Evolutionary conservation across 35 echinoderm and acorn worm species (phyloP).

Genomic region (Apostichopus japonicus): DNA sequence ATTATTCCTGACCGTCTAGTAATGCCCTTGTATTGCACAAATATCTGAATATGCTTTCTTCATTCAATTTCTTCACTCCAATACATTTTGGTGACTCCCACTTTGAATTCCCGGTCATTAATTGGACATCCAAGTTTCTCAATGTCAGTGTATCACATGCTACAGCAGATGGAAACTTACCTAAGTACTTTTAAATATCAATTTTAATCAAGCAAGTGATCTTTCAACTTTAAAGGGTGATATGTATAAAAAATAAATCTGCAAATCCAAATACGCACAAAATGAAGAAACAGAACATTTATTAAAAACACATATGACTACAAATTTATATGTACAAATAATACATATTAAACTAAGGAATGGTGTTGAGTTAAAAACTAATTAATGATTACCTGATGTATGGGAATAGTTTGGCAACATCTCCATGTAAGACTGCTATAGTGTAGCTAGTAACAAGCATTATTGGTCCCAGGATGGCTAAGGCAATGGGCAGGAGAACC

Average conservation of each 20-base stretch:
- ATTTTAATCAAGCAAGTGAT: too few species aligned
- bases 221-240: background rate
- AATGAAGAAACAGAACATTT: background rate
- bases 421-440: constrained; percentile 42
- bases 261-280: background rate
- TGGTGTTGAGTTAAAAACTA: background rate
- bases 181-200: too few species aligned
- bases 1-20: too few species aligned
- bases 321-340: background rate
- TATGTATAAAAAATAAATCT: background rate
- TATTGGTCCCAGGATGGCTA: constrained; percentile 6
- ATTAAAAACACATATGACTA: background rate
- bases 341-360: too few species aligned
- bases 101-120: too few species aligned
- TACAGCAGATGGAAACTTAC: too few species aligned
- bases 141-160: too few species aligned
- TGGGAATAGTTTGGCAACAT: constrained; percentile 45
- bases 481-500: background rate
- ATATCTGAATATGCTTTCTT: too few species aligned
- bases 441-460: constrained; percentile 38
- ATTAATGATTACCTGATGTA: constrained; percentile 34
- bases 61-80: too few species aligned
- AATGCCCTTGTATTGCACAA: too few species aligned
- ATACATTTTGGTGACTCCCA: too few species aligned
- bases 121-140: too few species aligned